phyloP scores from a whole-genome alignment of 1,140 invertebrate genomes.

The Bombyx mandarina region DNA sequence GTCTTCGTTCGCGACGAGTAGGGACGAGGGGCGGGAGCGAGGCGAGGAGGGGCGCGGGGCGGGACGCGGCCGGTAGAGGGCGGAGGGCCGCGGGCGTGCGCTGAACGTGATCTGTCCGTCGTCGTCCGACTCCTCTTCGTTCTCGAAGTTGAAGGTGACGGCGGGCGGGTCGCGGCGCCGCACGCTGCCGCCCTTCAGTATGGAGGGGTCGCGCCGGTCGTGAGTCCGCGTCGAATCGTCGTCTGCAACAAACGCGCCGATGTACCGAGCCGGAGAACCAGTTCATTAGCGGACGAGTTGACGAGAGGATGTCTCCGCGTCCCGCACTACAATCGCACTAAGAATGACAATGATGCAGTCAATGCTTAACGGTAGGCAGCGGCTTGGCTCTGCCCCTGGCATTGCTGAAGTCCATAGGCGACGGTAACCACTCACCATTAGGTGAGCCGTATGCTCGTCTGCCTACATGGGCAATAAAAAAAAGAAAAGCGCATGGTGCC shows the following conservation, averaged over 20 bases:
- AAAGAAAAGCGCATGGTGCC: too few species aligned
- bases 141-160: conserved; percentile 56
- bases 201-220: conserved; percentile 18
- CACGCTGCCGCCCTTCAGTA: conserved; percentile 25
- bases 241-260: conserved; percentile 35
- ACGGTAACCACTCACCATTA: too few species aligned
- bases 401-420: too few species aligned
- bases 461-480: too few species aligned
- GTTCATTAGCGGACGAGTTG: too few species aligned
- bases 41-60: conserved; percentile 11
- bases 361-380: too few species aligned
- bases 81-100: conserved; percentile 21
- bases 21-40: conserved; percentile 32
- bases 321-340: too few species aligned
- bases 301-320: too few species aligned
- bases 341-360: too few species aligned
- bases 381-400: too few species aligned
- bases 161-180: conserved; percentile 31
- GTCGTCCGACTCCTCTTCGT: conserved; percentile 37
- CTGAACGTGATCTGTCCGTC: conserved; percentile 48
- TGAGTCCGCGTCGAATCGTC: conserved; percentile 26
- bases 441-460: too few species aligned
- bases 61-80: conserved; percentile 12
- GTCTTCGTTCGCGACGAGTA: background rate
- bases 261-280: conserved; percentile 15